phyloP scores from a whole-genome alignment of 2,113 vertebrate genomes.

The Calidris pygmaea region DNA sequence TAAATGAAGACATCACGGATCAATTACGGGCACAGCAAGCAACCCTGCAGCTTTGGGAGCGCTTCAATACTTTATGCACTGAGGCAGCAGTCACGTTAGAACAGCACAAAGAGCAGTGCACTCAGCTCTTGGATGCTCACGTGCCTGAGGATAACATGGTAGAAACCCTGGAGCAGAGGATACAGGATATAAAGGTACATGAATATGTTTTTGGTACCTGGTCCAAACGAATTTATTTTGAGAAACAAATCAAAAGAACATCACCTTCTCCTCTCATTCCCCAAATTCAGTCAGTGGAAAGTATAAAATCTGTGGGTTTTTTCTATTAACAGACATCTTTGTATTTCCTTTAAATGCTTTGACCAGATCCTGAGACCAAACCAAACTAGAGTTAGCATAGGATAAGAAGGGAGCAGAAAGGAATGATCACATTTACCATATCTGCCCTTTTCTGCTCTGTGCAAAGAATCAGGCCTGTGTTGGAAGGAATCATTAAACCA shows the following conservation, averaged over 20 bases:
- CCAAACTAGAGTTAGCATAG: background rate
- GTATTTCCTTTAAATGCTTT: background rate
- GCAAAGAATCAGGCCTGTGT: background rate
- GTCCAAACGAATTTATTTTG: background rate
- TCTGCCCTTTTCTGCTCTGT: background rate
- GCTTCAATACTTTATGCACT: background rate
- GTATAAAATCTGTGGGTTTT: background rate
- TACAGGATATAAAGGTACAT: slow-evolving; percentile 76
- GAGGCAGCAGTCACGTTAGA: slow-evolving; percentile 68
- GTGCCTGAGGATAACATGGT: slow-evolving; percentile 41
- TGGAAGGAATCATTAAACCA: background rate
- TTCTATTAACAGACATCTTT: background rate
- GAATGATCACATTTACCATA: background rate
- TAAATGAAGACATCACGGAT: slow-evolving; percentile 69
- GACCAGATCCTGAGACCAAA: background rate
- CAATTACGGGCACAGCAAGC: slow-evolving; percentile 58
- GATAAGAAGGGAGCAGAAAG: background rate
- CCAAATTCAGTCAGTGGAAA: background rate
- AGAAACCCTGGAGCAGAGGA: slow-evolving; percentile 67
- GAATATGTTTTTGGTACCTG: background rate
- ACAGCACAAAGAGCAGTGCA: slow-evolving; percentile 66
- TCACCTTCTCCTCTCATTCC: background rate
- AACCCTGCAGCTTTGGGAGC: slow-evolving; percentile 77
- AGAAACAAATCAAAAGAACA: background rate
- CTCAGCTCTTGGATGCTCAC: slow-evolving; percentile 30